phyloP scores from a whole-genome alignment of 2,113 vertebrate genomes.

The Ammodytes dubius region DNA sequence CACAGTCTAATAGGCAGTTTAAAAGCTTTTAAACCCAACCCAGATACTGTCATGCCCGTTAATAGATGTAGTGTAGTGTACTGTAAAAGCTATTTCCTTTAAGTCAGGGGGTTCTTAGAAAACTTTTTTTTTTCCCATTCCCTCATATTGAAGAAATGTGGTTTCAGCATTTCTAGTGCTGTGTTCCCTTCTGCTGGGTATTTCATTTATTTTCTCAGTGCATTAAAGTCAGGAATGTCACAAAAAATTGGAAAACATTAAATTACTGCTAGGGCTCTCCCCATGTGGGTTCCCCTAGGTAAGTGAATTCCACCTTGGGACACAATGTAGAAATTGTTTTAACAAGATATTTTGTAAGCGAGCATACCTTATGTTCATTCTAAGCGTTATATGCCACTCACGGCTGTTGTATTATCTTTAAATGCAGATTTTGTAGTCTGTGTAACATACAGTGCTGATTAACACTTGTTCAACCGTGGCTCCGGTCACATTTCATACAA shows the following conservation, averaged over 20 bases:
- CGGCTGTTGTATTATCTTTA: not conserved
- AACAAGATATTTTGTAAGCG: not conserved
- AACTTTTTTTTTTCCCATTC: conserved; percentile 39
- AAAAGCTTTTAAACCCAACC: conserved; percentile 70
- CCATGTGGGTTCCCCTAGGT: not conserved
- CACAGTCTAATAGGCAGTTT: conserved; percentile 77
- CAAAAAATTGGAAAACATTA: conserved; percentile 20
- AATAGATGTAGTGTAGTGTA: conserved; percentile 72
- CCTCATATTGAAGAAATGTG: conserved; percentile 22
- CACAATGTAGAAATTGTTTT: not conserved
- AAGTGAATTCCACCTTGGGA: not conserved
- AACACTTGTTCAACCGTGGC: conserved; percentile 48
- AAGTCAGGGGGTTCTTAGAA: conserved; percentile 54
- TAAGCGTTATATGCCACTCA: not conserved
- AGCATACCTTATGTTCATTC: not conserved
- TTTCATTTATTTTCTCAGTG: conserved; percentile 31
- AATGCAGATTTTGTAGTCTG: conserved; percentile 18
- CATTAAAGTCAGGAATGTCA: conserved; percentile 30
- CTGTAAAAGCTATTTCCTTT: conserved; percentile 64
- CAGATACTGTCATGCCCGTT: conserved; percentile 65
- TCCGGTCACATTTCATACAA: conserved; percentile 44
- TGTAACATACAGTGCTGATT: conserved; percentile 45
- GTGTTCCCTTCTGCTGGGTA: conserved; percentile 9
- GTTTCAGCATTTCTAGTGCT: conserved; percentile 50
- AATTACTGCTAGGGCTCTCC: not conserved